These are phyloP conservation scores for Onychostoma macrolepis DNA, from an alignment of 2,113 vertebrate genomes.

Conservation along the genomic window DNA sequence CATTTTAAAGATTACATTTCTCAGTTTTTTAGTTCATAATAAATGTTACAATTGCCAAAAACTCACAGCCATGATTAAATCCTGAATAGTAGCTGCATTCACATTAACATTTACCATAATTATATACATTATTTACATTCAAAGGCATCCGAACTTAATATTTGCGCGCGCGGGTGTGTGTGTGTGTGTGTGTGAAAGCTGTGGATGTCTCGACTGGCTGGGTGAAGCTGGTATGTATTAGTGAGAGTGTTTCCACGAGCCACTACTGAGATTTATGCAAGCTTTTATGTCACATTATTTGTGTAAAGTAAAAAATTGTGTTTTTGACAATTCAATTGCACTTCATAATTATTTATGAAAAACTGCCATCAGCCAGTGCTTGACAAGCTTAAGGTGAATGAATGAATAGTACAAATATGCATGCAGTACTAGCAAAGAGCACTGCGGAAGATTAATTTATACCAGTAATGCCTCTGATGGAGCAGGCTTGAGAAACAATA, in stretches of 20 bases:
- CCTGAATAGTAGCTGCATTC: neutral
- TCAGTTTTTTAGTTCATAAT: neutral
- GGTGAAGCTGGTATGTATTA: neutral
- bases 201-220: neutral
- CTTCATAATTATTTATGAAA: neutral
- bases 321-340: conserved; percentile 7
- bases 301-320: neutral
- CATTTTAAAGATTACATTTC: neutral
- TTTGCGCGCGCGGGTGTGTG: neutral
- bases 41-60: neutral
- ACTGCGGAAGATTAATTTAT: neutral
- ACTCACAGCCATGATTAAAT: neutral
- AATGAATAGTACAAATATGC: neutral
- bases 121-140: neutral
- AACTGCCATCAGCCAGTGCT: neutral
- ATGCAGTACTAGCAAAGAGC: neutral
- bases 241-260: neutral
- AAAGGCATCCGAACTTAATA: neutral
- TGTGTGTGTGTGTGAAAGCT: neutral
- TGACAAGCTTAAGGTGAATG: neutral
- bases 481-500: neutral
- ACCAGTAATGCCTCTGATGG: neutral
- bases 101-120: neutral
- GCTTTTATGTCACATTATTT: neutral
- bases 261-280: neutral